Conservation (phyloP, 1,140 invertebrate genomes). For the Hycleus cichorii region DNA sequence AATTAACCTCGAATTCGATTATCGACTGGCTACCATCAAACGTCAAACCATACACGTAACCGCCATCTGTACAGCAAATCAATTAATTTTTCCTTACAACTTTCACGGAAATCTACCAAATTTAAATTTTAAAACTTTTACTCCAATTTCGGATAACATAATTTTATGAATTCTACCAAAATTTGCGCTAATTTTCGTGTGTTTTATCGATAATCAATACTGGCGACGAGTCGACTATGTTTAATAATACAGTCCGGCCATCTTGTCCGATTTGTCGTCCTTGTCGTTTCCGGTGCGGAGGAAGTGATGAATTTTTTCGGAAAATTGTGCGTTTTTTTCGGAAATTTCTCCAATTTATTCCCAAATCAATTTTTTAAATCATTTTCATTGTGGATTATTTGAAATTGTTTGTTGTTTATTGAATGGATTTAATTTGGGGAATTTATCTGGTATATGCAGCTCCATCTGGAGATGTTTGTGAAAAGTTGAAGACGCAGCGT, state of each 20-base stretch:
- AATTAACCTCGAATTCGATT: neutral
- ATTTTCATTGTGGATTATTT: too few species aligned
- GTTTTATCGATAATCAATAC: neutral
- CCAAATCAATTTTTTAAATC: too few species aligned
- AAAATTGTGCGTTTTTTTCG: neutral
- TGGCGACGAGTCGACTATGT: conserved; percentile 14
- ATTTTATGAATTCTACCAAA: too few species aligned
- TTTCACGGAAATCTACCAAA: neutral
- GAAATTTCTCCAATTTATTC: neutral
- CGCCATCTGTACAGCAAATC: neutral
- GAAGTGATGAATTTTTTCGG: neutral
- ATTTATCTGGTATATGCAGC: neutral
- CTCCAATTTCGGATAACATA: too few species aligned
- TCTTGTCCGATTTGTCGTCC: conserved; percentile 3
- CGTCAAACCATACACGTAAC: conserved; percentile 2
- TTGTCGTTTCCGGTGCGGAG: conserved; percentile 8
- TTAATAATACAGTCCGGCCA: neutral
- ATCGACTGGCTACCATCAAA: neutral
- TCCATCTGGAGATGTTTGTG: conserved; percentile 1
- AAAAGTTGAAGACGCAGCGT: conserved; percentile 11
- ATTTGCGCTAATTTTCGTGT: too few species aligned
- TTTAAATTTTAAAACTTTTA: neutral
- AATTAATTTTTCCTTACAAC: neutral
- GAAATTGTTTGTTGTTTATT: too few species aligned
- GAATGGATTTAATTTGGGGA: too few species aligned